These are phyloP conservation scores for Montipora foliosa DNA, from an alignment of 64 coral and sea anemone species.

Conservation along the genomic window DNA sequence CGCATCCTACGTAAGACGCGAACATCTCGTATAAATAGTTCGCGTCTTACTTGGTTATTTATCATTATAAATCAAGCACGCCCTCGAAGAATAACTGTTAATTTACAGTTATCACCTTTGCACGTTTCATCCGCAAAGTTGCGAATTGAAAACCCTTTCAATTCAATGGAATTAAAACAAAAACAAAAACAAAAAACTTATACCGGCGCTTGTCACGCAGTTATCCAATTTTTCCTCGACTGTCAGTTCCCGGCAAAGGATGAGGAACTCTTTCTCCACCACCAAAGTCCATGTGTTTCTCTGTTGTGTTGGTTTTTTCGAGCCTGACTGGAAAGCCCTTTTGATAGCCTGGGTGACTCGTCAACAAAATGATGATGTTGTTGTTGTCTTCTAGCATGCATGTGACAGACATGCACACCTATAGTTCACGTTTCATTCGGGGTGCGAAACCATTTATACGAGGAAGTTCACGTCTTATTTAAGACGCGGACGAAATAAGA, in stretches of 20 bases:
- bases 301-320: background rate
- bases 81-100: background rate
- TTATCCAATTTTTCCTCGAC: background rate
- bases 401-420: background rate
- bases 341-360: background rate
- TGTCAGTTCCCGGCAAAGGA: background rate
- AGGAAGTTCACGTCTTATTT: background rate
- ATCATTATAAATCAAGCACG: background rate
- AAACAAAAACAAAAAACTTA: too few species aligned
- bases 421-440: background rate
- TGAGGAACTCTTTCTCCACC: background rate
- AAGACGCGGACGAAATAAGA: background rate
- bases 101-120: background rate
- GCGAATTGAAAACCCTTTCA: background rate
- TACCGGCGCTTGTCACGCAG: background rate
- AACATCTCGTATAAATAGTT: too few species aligned
- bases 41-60: background rate
- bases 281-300: background rate
- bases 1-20: too few species aligned
- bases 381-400: background rate
- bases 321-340: background rate
- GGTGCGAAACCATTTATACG: background rate
- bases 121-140: background rate
- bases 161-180: background rate
- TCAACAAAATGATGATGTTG: background rate